phyloP scores from a whole-genome alignment of 1,140 invertebrate genomes.

The Pseudomyrmex sp. region DNA sequence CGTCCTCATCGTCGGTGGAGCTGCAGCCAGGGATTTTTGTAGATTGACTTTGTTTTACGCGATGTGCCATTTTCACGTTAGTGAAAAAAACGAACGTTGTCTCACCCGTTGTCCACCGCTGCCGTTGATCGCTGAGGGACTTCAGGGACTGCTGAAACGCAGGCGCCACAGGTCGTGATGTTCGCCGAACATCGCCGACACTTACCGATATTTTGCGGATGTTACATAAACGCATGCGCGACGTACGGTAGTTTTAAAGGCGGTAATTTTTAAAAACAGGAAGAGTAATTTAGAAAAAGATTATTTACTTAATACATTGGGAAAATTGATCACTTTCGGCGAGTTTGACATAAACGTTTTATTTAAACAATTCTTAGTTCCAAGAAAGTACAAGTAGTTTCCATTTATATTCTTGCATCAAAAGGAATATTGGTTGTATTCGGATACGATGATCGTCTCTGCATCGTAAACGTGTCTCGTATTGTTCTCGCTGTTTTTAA shows the following conservation, averaged over 20 bases:
- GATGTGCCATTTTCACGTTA: slow-evolving; percentile 39
- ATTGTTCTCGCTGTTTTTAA: slow-evolving; percentile 38
- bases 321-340: background rate
- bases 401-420: slow-evolving; percentile 72
- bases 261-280: too few relatives aligned
- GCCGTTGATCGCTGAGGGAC: too few relatives aligned
- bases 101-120: background rate
- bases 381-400: slow-evolving; percentile 75
- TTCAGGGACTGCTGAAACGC: background rate
- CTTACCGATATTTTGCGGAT: background rate
- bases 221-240: background rate
- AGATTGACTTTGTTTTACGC: slow-evolving; percentile 6
- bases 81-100: slow-evolving; percentile 7
- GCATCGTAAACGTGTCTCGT: slow-evolving; percentile 41
- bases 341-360: slow-evolving; percentile 73
- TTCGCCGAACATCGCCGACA: background rate
- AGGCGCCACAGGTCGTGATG: background rate
- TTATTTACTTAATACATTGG: background rate
- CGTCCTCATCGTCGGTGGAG: slow-evolving; percentile 64
- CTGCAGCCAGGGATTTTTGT: slow-evolving; percentile 10
- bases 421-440: slow-evolving; percentile 68
- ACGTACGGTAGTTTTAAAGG: background rate
- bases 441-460: slow-evolving; percentile 69
- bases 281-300: background rate
- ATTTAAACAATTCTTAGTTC: slow-evolving; percentile 78